Base-by-base conservation (phyloP, 1,140 invertebrate species). In the Ceratosolen fusciceps region DNA sequence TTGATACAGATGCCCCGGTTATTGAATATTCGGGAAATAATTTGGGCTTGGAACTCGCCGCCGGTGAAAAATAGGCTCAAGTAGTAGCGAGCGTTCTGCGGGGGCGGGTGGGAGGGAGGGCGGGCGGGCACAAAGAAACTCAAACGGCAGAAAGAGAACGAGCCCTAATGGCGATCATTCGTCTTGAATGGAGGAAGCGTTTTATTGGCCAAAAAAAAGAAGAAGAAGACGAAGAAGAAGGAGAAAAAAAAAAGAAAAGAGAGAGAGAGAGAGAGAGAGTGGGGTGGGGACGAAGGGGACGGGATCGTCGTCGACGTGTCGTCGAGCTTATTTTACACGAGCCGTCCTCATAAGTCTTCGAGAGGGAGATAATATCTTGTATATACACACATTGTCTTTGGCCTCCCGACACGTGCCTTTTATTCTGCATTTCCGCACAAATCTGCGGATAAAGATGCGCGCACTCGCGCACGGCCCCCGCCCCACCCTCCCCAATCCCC, bases 1-100 rank as follows among this genome's bases (percentile, higher is more conserved):
- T 77, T 77, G 47, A 77, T 77, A 77, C 19, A 39, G 70, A 77
- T 58, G 65, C 52, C 34, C 43, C 56, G n/a, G 24, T 37, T 49
- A 70, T 43, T 0, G 12, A 49, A 12, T 39, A 26, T 10, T 12
- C 21, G 62, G 39, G 31, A 49, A 49, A 31, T 21, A 49, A 29
- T n/a, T 3, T 8, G 49, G 34, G 37, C 9, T 77, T 77, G n/a
- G n/a, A n/a, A n/a, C n/a, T n/a, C n/a, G n/a, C n/a, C n/a, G n/a
- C n/a, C n/a, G n/a, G n/a, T n/a, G n/a, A n/a, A n/a, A n/a, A n/a
- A n/a, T n/a, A n/a, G n/a, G n/a, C n/a, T n/a, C n/a, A n/a, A n/a
- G n/a, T n/a, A n/a, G n/a, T n/a, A n/a, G n/a, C n/a, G n/a, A n/a
- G n/a, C n/a, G n/a, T n/a, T n/a, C n/a, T n/a, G n/a, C 24, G 56